Conservation (phyloP, 1,140 invertebrate species). For the Uloborus diversus region DNA sequence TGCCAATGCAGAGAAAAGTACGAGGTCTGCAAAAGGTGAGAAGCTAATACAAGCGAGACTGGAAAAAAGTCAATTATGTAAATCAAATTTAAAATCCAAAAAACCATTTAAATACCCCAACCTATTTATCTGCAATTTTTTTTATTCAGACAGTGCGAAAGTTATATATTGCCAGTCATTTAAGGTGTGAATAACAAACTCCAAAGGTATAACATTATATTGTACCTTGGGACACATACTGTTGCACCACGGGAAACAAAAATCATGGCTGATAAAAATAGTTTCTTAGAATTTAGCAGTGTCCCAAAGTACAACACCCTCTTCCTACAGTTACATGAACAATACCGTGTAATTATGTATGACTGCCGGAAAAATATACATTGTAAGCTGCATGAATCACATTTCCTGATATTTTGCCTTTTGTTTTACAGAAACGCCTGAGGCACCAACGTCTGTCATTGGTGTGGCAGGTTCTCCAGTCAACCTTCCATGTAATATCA, state of each 20-base stretch:
- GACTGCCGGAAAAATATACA: not conserved
- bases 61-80: too few species aligned
- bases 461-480: conserved; percentile 72
- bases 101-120: too few species aligned
- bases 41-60: too few species aligned
- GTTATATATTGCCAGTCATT: not conserved
- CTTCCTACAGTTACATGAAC: not conserved
- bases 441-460: conserved; percentile 53
- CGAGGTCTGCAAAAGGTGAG: too few species aligned
- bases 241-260: too few species aligned
- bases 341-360: not conserved
- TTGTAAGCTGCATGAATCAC: not conserved
- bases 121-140: too few species aligned
- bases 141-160: not conserved
- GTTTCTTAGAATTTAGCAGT: too few species aligned
- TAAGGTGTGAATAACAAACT: not conserved
- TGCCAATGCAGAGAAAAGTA: too few species aligned
- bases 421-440: conserved; percentile 56
- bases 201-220: not conserved
- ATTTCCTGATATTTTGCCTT: not conserved
- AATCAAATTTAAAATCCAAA: too few species aligned
- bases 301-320: too few species aligned
- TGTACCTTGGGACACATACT: not conserved
- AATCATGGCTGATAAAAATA: too few species aligned
- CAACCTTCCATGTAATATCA: conserved; percentile 82